A percentile compares a stretch with the other conserved stretches of the same genome.
Conservation (phyloP, 1,140 invertebrate genomes). For the Sipha flava region DNA sequence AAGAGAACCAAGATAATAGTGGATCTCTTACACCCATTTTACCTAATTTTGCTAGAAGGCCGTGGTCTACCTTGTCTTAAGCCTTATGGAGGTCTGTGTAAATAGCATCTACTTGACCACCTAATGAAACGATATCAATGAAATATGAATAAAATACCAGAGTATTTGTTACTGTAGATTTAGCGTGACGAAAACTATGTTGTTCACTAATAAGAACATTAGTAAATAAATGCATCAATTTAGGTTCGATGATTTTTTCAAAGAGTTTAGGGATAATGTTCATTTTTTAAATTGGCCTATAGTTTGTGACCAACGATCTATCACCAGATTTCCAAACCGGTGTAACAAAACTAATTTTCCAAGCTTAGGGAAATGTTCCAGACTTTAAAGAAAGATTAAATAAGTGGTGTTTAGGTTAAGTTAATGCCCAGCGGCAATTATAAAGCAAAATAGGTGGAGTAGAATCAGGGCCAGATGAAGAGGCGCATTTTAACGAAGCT, state of each 20-base stretch:
- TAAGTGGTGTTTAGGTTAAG: not conserved
- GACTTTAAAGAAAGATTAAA: not conserved
- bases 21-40: not conserved
- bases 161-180: not conserved
- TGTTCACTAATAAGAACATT: not conserved
- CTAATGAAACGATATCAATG: not conserved
- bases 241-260: slow-evolving; percentile 1
- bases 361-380: not conserved
- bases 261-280: not conserved
- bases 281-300: slow-evolving; percentile 25
- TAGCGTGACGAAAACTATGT: not conserved
- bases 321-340: not conserved
- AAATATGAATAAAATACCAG: not conserved
- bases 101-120: too few relatives aligned
- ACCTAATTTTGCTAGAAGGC: not conserved
- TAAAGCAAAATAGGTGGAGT: not conserved
- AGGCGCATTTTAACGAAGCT: not conserved
- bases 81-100: not conserved
- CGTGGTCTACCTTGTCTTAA: not conserved
- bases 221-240: not conserved
- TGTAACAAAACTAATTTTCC: not conserved
- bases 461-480: not conserved
- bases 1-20: slow-evolving; percentile 37
- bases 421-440: not conserved
- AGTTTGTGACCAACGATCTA: slow-evolving; percentile 4